Percentiles rank a stretch among this genome's conserved stretches.
Evolutionary conservation across 2,888 invertebrate genomes (phyloP).

Genomic region (Leucania comma): DNA sequence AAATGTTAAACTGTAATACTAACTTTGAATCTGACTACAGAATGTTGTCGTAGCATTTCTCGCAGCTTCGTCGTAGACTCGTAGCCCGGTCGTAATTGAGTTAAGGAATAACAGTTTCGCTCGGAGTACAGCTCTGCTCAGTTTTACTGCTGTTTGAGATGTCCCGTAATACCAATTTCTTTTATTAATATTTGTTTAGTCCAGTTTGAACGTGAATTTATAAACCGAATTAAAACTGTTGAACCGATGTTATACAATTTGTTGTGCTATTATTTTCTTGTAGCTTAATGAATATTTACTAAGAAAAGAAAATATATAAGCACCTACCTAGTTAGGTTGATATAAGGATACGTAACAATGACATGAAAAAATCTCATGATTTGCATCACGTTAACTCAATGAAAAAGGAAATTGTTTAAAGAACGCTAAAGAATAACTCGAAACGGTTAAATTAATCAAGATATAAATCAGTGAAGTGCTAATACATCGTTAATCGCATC

Average conservation of each 20-base stretch:
- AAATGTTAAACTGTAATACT: slow-evolving; percentile 47
- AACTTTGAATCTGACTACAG: slow-evolving; percentile 53
- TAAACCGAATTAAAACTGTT: slow-evolving; percentile 30
- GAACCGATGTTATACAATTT: slow-evolving; percentile 13
- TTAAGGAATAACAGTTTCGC: slow-evolving; percentile 52
- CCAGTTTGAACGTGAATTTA: slow-evolving; percentile 29
- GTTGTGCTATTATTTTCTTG: not conserved
- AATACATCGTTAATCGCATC: slow-evolving; percentile 57
- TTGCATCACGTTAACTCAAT: not conserved
- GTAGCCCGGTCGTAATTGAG: slow-evolving; percentile 49
- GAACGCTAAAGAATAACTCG: slow-evolving; percentile 1
- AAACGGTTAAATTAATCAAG: slow-evolving; percentile 37
- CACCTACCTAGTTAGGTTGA: not conserved
- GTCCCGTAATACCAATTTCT: slow-evolving; percentile 44
- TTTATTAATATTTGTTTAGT: slow-evolving; percentile 55
- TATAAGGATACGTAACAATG: not conserved
- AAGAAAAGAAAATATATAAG: not conserved
- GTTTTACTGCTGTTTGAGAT: slow-evolving; percentile 49
- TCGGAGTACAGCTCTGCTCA: slow-evolving; percentile 35
- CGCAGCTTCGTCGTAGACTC: slow-evolving; percentile 50
- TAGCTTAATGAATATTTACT: not conserved
- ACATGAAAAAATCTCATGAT: not conserved
- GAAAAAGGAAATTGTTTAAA: not conserved
- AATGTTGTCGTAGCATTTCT: slow-evolving; percentile 58
- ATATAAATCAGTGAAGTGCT: slow-evolving; percentile 52